Percentiles rank a stretch among this genome's conserved stretches.
phyloP scores from a whole-genome alignment of 1,140 invertebrate species.

The Argopecten irradians region DNA sequence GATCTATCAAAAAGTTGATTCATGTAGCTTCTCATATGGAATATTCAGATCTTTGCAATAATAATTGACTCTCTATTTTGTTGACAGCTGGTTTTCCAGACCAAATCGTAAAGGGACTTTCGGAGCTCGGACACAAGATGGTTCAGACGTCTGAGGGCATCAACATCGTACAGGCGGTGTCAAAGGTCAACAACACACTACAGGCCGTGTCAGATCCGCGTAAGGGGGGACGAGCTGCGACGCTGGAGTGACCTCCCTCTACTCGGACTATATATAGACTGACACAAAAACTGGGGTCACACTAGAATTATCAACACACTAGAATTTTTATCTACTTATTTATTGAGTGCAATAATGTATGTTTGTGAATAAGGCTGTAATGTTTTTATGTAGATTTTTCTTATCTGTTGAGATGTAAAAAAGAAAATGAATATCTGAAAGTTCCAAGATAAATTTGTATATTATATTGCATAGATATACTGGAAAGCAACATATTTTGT shows the following conservation, averaged over 20 bases:
- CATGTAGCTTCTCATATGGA: neutral
- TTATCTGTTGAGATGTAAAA: neutral
- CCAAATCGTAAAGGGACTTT: slow-evolving; percentile 50
- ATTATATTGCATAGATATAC: too few species aligned
- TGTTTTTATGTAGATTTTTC: neutral
- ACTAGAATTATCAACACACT: neutral
- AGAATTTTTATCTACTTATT: neutral
- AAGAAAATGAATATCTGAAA: neutral
- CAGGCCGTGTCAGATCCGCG: slow-evolving; percentile 57
- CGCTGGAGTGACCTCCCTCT: slow-evolving; percentile 11
- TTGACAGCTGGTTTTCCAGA: slow-evolving; percentile 47
- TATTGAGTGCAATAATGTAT: neutral
- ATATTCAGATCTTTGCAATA: neutral
- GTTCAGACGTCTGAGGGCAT: slow-evolving; percentile 43
- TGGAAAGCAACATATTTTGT: too few species aligned
- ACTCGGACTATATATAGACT: too few species aligned
- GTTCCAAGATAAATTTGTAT: too few species aligned
- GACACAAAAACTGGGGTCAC: too few species aligned
- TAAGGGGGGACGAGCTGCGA: slow-evolving; percentile 55
- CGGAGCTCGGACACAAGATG: slow-evolving; percentile 52
- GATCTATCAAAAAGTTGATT: neutral
- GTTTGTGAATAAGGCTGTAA: neutral
- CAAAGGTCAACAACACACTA: slow-evolving; percentile 59
- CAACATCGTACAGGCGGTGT: slow-evolving; percentile 57
- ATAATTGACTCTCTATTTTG: neutral